Evolutionary conservation across 2,113 vertebrate genomes (phyloP).

Genomic region (Panthera leo): DNA sequence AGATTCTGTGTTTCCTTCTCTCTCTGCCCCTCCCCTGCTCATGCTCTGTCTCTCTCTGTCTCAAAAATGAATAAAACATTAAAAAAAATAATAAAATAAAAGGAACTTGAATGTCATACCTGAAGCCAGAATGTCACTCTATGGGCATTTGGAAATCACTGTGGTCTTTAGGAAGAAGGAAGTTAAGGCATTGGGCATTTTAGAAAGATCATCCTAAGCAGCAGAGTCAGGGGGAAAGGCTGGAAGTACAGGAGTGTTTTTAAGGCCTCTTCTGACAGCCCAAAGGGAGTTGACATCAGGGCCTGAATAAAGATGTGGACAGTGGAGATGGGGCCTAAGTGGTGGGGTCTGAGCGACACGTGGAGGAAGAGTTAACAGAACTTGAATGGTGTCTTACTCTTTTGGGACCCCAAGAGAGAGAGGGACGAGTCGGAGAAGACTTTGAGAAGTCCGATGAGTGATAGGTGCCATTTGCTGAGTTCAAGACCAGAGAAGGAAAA

Average conservation of each 20-base stretch:
- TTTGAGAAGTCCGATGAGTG: background rate
- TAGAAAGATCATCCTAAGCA: background rate
- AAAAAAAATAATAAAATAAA: background rate
- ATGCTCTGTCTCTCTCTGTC: too few relatives aligned
- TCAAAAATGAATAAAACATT: too few relatives aligned
- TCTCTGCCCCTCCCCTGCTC: too few relatives aligned
- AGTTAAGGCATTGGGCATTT: background rate
- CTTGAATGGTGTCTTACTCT: background rate
- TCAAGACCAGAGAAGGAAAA: constrained; percentile 19
- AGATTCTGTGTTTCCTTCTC: too few relatives aligned
- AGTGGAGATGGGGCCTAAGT: background rate
- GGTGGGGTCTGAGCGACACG: background rate
- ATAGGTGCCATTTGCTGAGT: background rate
- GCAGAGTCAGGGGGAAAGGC: background rate
- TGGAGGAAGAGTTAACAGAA: background rate
- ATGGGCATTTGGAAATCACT: background rate
- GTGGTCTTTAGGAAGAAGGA: background rate
- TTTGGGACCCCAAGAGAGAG: background rate
- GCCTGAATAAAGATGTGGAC: background rate
- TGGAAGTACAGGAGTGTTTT: background rate
- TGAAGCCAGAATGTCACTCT: background rate
- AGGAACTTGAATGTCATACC: background rate
- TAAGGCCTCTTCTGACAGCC: background rate
- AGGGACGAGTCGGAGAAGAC: background rate
- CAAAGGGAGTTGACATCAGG: background rate